phyloP scores from a whole-genome alignment of 2,797 vertebrate genomes.

The Taenioides sp. region DNA sequence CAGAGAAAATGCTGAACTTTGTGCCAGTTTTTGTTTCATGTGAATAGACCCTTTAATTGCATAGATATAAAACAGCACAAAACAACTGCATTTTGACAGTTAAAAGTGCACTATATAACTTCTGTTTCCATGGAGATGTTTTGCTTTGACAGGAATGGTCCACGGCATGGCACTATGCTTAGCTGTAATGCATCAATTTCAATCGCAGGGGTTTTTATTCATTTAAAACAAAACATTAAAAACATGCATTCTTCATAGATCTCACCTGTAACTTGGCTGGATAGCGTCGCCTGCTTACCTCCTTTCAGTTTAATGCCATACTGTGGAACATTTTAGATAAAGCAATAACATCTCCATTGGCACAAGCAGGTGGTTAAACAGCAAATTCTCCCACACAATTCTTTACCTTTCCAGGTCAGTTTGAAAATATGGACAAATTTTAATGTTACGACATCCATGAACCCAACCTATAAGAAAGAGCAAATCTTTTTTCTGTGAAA shows the following conservation, averaged over 20 bases:
- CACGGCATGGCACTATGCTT: too few relatives aligned
- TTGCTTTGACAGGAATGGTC: not conserved
- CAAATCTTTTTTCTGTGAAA: conserved; percentile 15
- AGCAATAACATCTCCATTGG: not conserved
- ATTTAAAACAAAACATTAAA: too few relatives aligned
- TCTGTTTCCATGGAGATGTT: not conserved
- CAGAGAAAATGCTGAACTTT: not conserved
- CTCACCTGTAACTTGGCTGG: not conserved
- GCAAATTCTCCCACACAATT: not conserved
- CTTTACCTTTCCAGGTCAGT: not conserved
- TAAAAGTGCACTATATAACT: not conserved
- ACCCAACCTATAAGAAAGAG: conserved; percentile 17
- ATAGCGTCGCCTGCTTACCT: not conserved
- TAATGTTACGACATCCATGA: not conserved
- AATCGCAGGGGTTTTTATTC: too few relatives aligned
- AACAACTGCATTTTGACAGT: not conserved
- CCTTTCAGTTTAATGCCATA: not conserved
- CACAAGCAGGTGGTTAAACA: not conserved
- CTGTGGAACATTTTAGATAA: not conserved
- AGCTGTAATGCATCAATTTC: too few relatives aligned
- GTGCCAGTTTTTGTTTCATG: not conserved
- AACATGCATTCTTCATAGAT: not conserved
- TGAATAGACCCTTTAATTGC: too few relatives aligned
- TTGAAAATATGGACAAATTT: not conserved
- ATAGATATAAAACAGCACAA: not conserved